phyloP scores from a whole-genome alignment of 2,888 invertebrate genomes.

The Danaus chrysippus region DNA sequence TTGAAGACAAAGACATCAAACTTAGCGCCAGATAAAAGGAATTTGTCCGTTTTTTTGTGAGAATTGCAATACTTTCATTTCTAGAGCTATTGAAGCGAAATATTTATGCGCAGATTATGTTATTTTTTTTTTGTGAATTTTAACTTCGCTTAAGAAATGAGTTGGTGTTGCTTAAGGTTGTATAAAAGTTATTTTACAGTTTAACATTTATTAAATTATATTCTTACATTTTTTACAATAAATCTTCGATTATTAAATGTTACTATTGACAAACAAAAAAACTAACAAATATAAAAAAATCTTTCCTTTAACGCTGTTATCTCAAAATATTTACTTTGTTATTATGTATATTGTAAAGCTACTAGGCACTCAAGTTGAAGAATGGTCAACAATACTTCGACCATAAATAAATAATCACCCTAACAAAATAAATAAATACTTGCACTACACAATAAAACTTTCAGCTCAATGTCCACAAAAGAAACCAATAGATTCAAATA shows the following conservation, averaged over 20 bases:
- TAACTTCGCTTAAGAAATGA: too few species aligned
- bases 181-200: too few species aligned
- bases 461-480: conserved; percentile 56
- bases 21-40: conserved; percentile 40
- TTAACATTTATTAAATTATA: too few species aligned
- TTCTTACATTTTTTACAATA: too few species aligned
- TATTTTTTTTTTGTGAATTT: background rate
- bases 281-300: too few species aligned
- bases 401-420: conserved; percentile 52
- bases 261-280: too few species aligned
- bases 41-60: conserved; percentile 27
- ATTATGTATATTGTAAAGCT: conserved; percentile 18
- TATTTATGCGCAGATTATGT: conserved; percentile 24
- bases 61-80: conserved; percentile 30
- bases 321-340: background rate
- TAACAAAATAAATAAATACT: conserved; percentile 62
- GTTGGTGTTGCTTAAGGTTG: too few species aligned
- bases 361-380: conserved; percentile 40
- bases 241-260: too few species aligned
- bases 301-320: background rate
- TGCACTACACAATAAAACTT: conserved; percentile 38
- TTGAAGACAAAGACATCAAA: conserved; percentile 44
- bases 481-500: conserved; percentile 68
- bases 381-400: conserved; percentile 26
- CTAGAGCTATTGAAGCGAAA: conserved; percentile 32